Conservation (phyloP, 2,888 invertebrate species). For the Sipunculus nudus region DNA sequence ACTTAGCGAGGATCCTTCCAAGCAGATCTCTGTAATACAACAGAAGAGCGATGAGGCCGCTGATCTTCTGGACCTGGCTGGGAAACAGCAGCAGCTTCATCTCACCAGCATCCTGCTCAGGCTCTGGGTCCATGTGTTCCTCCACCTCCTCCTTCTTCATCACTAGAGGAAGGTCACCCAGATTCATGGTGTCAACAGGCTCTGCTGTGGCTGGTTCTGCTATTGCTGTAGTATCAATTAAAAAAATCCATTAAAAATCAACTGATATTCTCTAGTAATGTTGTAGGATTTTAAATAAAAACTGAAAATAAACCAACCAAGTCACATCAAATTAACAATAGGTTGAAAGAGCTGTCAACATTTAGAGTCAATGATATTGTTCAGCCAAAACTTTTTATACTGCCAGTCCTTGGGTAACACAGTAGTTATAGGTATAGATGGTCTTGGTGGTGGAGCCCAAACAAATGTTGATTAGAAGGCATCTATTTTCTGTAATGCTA, state of each 20-base stretch:
- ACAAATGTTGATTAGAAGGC: too few species aligned
- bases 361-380: background rate
- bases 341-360: background rate
- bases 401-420: too few species aligned
- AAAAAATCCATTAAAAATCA: too few species aligned
- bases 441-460: too few species aligned
- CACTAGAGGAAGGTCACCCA: conserved; percentile 27
- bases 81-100: conserved; percentile 50
- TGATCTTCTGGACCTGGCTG: conserved; percentile 60
- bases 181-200: conserved; percentile 59
- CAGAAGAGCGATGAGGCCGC: conserved; percentile 51
- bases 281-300: too few species aligned
- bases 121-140: conserved; percentile 21
- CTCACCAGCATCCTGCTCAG: conserved; percentile 5
- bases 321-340: background rate
- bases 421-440: too few species aligned
- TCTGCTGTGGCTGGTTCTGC: conserved; percentile 47
- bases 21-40: conserved; percentile 53
- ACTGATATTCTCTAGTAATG: too few species aligned
- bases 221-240: background rate
- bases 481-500: too few species aligned
- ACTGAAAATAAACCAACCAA: too few species aligned
- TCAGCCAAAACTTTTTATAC: too few species aligned
- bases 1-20: conserved; percentile 42
- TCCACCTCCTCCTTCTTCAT: conserved; percentile 25